These are phyloP conservation scores for Agrochola lychnidis DNA, from an alignment of 2,888 invertebrate species.

Conservation along the genomic window DNA sequence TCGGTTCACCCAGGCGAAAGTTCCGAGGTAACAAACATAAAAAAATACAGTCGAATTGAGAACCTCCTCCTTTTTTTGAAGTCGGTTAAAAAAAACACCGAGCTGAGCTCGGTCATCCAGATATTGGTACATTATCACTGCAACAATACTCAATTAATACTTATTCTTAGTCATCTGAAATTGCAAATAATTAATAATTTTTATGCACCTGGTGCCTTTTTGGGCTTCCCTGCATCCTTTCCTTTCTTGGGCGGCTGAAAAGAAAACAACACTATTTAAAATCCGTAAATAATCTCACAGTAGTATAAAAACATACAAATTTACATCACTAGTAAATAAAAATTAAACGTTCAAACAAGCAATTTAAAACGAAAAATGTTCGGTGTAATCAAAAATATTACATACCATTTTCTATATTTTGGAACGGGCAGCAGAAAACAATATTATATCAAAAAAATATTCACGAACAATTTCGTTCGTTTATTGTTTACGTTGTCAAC, in stretches of 20 bases:
- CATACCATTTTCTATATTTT: constrained; percentile 52
- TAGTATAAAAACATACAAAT: not conserved
- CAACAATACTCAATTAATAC: not conserved
- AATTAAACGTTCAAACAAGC: no score
- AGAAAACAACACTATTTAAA: not conserved
- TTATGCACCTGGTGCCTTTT: constrained; percentile 82
- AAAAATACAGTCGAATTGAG: no score
- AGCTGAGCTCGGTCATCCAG: no score
- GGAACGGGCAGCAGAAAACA: not conserved
- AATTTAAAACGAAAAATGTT: not conserved
- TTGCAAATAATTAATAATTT: not conserved
- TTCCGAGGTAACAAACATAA: no score
- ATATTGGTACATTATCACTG: not conserved
- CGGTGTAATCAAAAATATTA: not conserved
- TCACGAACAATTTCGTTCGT: constrained; percentile 14
- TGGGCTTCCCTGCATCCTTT: constrained; percentile 71
- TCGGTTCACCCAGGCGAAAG: no score
- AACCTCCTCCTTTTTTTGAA: no score
- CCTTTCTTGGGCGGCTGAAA: constrained; percentile 85
- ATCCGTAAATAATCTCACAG: not conserved
- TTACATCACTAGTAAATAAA: not conserved
- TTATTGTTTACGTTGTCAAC: constrained; percentile 45
- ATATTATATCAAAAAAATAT: constrained; percentile 5
- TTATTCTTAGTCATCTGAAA: not conserved
- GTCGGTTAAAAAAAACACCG: no score